Conservation (phyloP, 2,113 vertebrate species). For the Zosterops hypoxanthus region DNA sequence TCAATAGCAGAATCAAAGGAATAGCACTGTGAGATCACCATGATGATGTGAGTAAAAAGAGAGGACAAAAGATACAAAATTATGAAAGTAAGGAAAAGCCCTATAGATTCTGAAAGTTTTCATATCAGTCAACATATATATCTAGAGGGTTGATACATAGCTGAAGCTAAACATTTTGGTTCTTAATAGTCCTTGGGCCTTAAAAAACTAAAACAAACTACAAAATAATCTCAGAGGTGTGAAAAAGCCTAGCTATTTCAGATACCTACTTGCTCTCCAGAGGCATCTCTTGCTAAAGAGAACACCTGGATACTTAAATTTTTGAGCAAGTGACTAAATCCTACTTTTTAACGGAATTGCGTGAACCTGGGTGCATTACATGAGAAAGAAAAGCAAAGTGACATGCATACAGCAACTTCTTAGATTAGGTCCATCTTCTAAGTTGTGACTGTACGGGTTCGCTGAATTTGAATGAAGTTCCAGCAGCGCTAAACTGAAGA, state of each 20-base stretch:
- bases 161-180: neutral
- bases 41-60: neutral
- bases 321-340: neutral
- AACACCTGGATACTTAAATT: neutral
- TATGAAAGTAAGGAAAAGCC: neutral
- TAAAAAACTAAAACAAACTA: neutral
- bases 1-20: neutral
- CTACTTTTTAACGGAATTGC: neutral
- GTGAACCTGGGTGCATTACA: neutral
- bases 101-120: neutral
- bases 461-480: neutral
- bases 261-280: neutral
- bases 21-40: neutral
- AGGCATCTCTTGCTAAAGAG: neutral
- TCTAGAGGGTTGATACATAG: rapidly evolving
- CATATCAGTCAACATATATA: neutral
- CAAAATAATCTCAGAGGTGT: neutral
- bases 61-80: neutral
- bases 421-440: neutral
- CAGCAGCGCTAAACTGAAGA: neutral
- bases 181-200: neutral
- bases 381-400: neutral
- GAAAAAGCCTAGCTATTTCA: neutral
- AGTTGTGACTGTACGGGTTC: neutral
- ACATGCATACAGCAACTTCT: neutral